Conservation (phyloP, 2,888 invertebrate species). For the Leptopilina drosophilae region DNA sequence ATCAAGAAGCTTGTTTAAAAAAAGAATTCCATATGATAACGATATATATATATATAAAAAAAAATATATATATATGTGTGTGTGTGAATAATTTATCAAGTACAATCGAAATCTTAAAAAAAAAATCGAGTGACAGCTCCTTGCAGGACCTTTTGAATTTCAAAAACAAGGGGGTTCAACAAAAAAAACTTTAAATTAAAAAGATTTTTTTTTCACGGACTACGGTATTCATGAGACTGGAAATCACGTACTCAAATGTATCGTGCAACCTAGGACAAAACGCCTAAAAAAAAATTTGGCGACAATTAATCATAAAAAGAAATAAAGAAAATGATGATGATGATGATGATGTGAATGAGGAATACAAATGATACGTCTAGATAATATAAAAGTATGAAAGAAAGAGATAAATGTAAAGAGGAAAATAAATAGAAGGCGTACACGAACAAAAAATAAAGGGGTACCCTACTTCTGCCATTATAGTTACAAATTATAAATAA, state of each 20-base stretch:
- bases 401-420: constrained; percentile 31
- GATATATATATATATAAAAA: background rate
- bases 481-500: background rate
- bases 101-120: constrained; percentile 56
- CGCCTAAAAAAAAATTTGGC: constrained; percentile 54
- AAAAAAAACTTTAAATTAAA: constrained; percentile 37
- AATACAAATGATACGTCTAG: constrained; percentile 24
- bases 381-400: background rate
- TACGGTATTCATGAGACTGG: constrained; percentile 40
- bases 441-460: constrained; percentile 15
- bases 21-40: too few relatives aligned
- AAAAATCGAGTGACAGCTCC: background rate
- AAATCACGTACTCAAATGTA: constrained; percentile 49
- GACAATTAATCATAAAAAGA: constrained; percentile 46
- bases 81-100: constrained; percentile 60
- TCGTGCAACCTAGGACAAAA: constrained; percentile 56
- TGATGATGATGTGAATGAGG: constrained; percentile 22
- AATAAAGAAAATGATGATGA: background rate
- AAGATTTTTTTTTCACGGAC: constrained; percentile 43
- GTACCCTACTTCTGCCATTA: constrained; percentile 30
- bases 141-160: constrained; percentile 4
- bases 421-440: constrained; percentile 33
- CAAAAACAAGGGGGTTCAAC: background rate
- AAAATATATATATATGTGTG: background rate
- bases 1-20: constrained; percentile 30